Conservation (phyloP, 2,113 vertebrate genomes). For the Petrocephalus microphthalmus region DNA sequence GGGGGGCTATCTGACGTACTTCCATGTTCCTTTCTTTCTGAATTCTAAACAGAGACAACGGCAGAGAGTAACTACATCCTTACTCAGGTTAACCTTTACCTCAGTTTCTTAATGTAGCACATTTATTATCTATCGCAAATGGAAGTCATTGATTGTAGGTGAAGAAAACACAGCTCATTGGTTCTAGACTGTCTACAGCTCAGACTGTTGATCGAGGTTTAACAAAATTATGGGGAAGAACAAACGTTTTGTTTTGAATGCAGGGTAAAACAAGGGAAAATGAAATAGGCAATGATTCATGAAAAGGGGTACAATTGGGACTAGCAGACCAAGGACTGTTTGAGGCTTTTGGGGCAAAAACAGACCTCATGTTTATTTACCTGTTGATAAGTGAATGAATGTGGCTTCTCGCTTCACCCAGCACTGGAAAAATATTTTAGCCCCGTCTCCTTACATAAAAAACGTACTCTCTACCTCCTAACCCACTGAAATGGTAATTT, state of each 20-base stretch:
- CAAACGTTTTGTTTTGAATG: background rate
- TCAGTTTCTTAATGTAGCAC: background rate
- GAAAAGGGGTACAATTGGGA: background rate
- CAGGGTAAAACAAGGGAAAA: background rate
- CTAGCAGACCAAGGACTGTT: background rate
- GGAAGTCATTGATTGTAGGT: background rate
- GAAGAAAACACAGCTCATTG: background rate
- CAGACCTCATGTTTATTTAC: background rate
- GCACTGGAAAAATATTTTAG: background rate
- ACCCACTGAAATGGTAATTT: background rate
- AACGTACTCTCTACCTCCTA: background rate
- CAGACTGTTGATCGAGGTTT: background rate
- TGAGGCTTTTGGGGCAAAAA: background rate
- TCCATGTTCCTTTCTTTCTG: conserved; percentile 9
- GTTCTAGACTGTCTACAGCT: background rate
- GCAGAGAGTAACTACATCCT: background rate
- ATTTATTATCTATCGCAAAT: background rate
- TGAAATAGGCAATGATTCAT: background rate
- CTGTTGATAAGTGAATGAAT: background rate
- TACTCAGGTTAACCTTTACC: background rate
- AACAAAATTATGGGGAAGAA: background rate
- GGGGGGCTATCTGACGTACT: background rate
- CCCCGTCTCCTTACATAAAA: background rate
- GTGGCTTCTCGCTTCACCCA: background rate
- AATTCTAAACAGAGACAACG: conserved; percentile 16